Evolutionary conservation across 2,888 invertebrate genomes (phyloP).

Genomic region (Carcina quercana): DNA sequence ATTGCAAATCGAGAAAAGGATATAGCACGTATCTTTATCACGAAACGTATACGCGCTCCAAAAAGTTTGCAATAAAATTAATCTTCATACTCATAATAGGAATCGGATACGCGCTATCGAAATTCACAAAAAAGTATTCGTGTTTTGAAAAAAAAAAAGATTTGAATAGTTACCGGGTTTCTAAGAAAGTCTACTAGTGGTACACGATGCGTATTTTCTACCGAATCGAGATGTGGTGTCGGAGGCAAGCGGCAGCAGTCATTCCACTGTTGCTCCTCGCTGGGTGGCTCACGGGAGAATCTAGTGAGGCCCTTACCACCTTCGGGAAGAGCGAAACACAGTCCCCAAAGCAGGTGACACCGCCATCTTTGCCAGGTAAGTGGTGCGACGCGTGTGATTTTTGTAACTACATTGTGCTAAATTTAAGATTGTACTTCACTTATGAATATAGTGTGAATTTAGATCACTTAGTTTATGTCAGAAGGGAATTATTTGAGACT

Average conservation of each 20-base stretch:
- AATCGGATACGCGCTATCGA: neutral
- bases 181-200: neutral
- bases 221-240: conserved; percentile 63
- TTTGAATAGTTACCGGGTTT: neutral
- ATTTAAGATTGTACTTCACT: too few species aligned
- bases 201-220: conserved; percentile 43
- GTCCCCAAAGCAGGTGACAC: conserved; percentile 69
- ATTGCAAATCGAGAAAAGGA: too few species aligned
- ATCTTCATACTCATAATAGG: conserved; percentile 4
- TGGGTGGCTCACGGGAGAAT: conserved; percentile 59
- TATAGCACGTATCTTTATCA: too few species aligned
- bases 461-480: too few species aligned
- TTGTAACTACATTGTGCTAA: too few species aligned
- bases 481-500: too few species aligned
- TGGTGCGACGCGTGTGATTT: too few species aligned
- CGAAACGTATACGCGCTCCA: too few species aligned
- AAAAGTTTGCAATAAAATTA: too few species aligned
- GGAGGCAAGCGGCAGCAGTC: conserved; percentile 46
- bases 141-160: neutral
- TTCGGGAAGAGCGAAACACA: conserved; percentile 80
- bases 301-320: conserved; percentile 78
- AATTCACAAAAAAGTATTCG: neutral
- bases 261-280: conserved; percentile 50
- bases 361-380: conserved; percentile 76
- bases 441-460: too few species aligned